A percentile compares a stretch with the other conserved stretches of the same genome.
Evolutionary conservation across 1,140 invertebrate species (phyloP).

Genomic region (Liolophura sinensis): DNA sequence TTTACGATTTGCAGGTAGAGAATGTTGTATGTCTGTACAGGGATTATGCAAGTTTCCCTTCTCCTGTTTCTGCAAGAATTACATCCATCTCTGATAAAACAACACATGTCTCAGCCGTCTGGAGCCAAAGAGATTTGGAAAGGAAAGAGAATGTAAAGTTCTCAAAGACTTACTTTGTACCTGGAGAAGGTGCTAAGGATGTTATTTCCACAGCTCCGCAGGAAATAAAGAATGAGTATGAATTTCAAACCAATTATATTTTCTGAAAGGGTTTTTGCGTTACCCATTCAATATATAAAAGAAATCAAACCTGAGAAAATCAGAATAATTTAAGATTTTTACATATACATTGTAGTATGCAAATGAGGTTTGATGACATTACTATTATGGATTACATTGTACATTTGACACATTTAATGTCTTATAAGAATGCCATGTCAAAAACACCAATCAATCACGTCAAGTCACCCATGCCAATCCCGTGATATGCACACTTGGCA

Average conservation of each 20-base stretch:
- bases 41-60: conserved; percentile 22
- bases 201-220: conserved; percentile 13
- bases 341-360: not conserved
- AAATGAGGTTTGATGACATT: not conserved
- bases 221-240: conserved; percentile 27
- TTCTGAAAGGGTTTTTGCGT: not conserved
- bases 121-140: conserved; percentile 43
- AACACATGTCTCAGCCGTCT: conserved; percentile 21
- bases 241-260: conserved; percentile 1
- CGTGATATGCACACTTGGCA: no score
- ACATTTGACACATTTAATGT: not conserved
- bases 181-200: conserved; percentile 14
- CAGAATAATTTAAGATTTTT: conserved; percentile 22
- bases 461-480: no score
- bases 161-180: conserved; percentile 18
- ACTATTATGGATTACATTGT: not conserved
- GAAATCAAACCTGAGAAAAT: conserved; percentile 19
- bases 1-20: conserved; percentile 22
- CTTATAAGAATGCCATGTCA: no score
- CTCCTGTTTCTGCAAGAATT: conserved; percentile 20
- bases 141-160: conserved; percentile 40
- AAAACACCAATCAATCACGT: no score
- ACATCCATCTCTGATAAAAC: conserved; percentile 12
- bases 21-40: conserved; percentile 28
- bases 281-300: conserved; percentile 6